Percentiles rank a stretch among this genome's conserved stretches.
Conservation (phyloP, 2,113 vertebrate species). For the Chaenogobius annularis region DNA sequence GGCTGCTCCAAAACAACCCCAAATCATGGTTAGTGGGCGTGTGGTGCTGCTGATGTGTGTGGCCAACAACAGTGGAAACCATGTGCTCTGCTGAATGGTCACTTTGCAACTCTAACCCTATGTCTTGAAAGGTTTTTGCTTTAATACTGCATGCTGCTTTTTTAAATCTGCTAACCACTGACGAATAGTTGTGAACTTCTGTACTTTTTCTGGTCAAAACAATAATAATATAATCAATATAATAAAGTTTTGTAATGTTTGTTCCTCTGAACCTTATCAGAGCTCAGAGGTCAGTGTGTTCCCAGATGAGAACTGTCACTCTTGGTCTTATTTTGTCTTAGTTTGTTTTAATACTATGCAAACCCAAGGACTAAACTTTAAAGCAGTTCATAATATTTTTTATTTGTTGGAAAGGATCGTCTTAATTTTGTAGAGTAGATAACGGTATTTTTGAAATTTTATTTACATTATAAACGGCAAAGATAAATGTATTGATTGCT, state of each 20-base stretch:
- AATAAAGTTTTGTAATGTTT: no score
- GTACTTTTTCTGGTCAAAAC: background rate
- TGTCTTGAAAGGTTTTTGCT: slow-evolving; percentile 18
- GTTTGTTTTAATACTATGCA: background rate
- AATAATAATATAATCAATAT: no score
- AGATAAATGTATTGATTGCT: no score
- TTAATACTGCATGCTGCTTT: slow-evolving; percentile 46
- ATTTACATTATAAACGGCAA: no score
- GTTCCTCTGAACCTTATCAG: no score
- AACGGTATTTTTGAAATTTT: no score
- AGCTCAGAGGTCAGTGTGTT: no score
- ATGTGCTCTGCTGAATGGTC: slow-evolving; percentile 36
- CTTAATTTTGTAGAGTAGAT: no score
- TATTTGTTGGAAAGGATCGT: no score
- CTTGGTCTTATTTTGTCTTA: background rate
- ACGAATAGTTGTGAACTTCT: background rate
- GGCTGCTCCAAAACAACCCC: slow-evolving; percentile 91
- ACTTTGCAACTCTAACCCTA: slow-evolving; percentile 16
- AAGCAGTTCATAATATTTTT: no score
- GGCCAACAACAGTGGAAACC: slow-evolving; percentile 40
- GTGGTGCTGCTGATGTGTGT: slow-evolving; percentile 58
- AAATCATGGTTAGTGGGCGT: slow-evolving; percentile 91
- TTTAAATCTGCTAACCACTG: slow-evolving; percentile 2
- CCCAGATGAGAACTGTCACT: no score
- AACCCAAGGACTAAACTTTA: no score